Base-by-base conservation (phyloP, 2,113 vertebrate genomes). In the Calidris pygmaea region DNA sequence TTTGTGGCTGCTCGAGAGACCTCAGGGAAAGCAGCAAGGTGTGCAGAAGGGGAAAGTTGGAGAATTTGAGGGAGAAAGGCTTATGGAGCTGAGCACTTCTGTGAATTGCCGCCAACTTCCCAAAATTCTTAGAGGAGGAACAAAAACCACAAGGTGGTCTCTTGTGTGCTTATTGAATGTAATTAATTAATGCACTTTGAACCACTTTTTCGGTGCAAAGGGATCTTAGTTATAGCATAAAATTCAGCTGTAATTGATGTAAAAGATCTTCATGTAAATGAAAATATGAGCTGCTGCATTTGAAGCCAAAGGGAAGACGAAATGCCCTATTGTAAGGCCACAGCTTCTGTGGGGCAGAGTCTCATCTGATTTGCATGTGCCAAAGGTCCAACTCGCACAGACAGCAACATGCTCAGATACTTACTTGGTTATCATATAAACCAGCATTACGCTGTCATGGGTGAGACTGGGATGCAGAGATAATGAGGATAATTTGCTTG, bases 161-260 rank as follows among this genome's bases (percentile, higher is more conserved):
- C 92, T 59, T 70, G 81, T 77, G 91, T 76, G 81, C 87, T 95
- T 90, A 66, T 70, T 96, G 87, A 88, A 91, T 50, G 71, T 79
- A 72, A 95, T 96, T 96, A 92, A 95, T 89, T 75, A 85, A 89
- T 93, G 93, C 80, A 66, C 73, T 87, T 93, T 1, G 2, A 94
- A 62, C 62, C 23, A 59, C 53, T 55, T 89, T 90, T 84, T 79
- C 13, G 1, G 37, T 87, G 89, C 89, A 89, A 77, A 89, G 62
- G 50, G 60, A 85, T 85, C 58, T 95, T 92, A 95, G 93, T 96
- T 94, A 82, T 23, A 75, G 66, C 37, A 2, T 73, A 73, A 93
- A 72, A 87, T 89, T 79, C 62, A 87, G 71, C 62, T 41, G n/a
- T 76, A 92, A 92, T 37, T 92, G 77, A 82, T 82, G 37, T 59